Conservation (phyloP, 2,113 vertebrate genomes). For the Corvus cornix region DNA sequence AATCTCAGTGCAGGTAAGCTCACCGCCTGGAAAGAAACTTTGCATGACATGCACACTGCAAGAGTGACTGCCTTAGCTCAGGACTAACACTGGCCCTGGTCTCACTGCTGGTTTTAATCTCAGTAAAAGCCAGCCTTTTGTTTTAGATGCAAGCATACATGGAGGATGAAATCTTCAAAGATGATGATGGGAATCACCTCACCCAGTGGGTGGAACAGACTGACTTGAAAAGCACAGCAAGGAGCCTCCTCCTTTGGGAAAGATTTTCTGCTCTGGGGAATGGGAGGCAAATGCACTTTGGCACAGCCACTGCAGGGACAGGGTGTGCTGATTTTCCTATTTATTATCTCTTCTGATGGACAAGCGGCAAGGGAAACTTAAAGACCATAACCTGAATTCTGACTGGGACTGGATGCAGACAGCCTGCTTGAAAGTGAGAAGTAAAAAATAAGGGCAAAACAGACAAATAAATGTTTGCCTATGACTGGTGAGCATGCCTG, state of each 20-base stretch:
- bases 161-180: not conserved
- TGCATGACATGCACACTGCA: not conserved
- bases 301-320: accelerated
- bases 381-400: not conserved
- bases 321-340: not conserved
- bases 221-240: not conserved
- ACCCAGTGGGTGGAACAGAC: not conserved
- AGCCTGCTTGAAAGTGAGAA: not conserved
- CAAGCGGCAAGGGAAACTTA: not conserved
- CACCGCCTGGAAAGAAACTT: not conserved
- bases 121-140: not conserved
- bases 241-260: not conserved
- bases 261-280: not conserved
- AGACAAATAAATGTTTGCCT: not conserved
- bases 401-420: not conserved
- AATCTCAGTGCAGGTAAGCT: not conserved
- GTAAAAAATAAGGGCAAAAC: not conserved
- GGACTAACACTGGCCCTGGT: not conserved
- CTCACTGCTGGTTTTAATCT: not conserved
- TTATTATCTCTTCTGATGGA: not conserved
- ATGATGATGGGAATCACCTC: not conserved
- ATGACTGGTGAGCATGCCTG: not conserved
- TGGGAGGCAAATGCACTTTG: not conserved
- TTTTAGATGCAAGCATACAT: not conserved
- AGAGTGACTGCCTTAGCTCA: not conserved